Conservation (phyloP, 2,888 invertebrate species). For the Drosophila macrospina region DNA sequence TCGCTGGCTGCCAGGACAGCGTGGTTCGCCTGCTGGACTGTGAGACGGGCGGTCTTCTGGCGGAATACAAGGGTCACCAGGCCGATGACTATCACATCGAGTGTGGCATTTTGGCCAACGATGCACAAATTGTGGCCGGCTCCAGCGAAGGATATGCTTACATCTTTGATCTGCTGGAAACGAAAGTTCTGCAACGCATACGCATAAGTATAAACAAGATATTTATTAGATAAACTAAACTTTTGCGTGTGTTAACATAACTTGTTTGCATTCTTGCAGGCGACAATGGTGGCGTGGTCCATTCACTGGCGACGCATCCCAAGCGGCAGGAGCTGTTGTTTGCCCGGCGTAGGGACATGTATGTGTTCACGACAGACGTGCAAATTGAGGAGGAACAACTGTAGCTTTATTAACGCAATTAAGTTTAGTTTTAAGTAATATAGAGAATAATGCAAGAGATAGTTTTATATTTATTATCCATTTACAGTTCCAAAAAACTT, state of each 20-base stretch:
- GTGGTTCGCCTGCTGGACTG: conserved; percentile 95
- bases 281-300: conserved; percentile 88
- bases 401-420: conserved; percentile 24
- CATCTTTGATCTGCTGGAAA: conserved; percentile 94
- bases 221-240: neutral
- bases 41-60: conserved; percentile 91
- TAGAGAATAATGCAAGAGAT: too few relatives aligned
- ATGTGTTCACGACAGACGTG: conserved; percentile 76
- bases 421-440: neutral
- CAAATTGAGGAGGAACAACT: conserved; percentile 64
- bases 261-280: conserved; percentile 54
- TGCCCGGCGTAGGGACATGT: conserved; percentile 83
- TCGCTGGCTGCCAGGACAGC: conserved; percentile 94
- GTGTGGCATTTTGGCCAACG: conserved; percentile 93
- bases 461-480: too few relatives aligned
- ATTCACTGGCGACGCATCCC: conserved; percentile 94
- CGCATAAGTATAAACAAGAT: conserved; percentile 66
- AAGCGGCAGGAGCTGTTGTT: conserved; percentile 84
- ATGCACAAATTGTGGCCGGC: conserved; percentile 95
- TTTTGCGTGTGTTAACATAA: neutral
- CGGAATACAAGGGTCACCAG: conserved; percentile 93
- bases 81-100: conserved; percentile 94
- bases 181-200: conserved; percentile 86
- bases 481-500: too few relatives aligned
- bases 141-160: conserved; percentile 91